Evolutionary conservation across 2,888 invertebrate species (phyloP).

Genomic region (Pseudococcus viburni): DNA sequence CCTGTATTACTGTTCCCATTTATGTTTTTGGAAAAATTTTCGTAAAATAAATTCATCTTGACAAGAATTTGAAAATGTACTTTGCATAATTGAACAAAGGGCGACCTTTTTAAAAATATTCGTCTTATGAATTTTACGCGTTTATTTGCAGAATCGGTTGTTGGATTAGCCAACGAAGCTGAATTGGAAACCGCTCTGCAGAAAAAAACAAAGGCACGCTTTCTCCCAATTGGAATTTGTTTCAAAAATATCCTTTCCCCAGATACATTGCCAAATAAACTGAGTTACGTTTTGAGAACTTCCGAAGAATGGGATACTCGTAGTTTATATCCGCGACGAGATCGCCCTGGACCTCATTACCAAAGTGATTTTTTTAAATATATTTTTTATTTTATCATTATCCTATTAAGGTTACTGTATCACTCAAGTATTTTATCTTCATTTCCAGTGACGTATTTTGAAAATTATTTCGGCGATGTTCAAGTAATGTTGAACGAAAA

Average conservation of each 20-base stretch:
- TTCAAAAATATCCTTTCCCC: neutral
- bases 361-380: neutral
- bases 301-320: neutral
- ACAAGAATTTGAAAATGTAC: too few relatives aligned
- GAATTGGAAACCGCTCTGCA: neutral
- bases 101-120: too few relatives aligned
- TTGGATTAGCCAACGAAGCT: conserved; percentile 3
- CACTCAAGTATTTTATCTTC: neutral
- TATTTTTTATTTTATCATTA: too few relatives aligned
- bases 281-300: neutral
- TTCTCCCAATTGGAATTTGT: neutral
- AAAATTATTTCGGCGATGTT: neutral
- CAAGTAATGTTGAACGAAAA: neutral
- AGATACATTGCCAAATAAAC: neutral
- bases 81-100: too few relatives aligned
- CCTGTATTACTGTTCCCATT: too few relatives aligned
- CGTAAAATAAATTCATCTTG: too few relatives aligned
- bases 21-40: too few relatives aligned
- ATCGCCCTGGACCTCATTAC: neutral
- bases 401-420: too few relatives aligned
- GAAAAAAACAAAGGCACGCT: neutral
- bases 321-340: neutral
- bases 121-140: too few relatives aligned
- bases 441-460: neutral
- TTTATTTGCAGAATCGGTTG: neutral